Conservation (phyloP, 2,888 invertebrate genomes). For the Cyrtodaria siliqua region DNA sequence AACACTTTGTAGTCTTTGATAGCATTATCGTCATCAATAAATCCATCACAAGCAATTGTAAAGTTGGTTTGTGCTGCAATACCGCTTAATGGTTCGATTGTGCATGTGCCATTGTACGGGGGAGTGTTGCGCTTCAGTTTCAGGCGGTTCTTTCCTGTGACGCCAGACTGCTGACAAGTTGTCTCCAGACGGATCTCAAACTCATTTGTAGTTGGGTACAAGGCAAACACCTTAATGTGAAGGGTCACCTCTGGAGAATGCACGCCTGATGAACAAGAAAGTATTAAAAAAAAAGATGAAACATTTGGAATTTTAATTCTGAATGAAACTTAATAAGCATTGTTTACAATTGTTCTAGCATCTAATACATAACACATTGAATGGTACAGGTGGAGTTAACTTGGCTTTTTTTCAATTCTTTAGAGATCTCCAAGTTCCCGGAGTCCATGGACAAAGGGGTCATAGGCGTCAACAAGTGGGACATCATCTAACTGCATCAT, state of each 20-base stretch:
- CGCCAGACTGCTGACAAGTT: slow-evolving; percentile 20
- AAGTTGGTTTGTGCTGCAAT: slow-evolving; percentile 19
- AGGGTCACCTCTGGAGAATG: slow-evolving; percentile 72
- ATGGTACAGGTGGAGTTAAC: too few relatives aligned
- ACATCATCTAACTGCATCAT: too few relatives aligned
- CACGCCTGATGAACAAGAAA: slow-evolving; percentile 61
- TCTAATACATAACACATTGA: too few relatives aligned
- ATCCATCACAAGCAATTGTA: slow-evolving; percentile 39
- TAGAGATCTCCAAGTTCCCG: too few relatives aligned
- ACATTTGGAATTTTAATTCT: too few relatives aligned
- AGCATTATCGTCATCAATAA: slow-evolving; percentile 70
- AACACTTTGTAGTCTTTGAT: slow-evolving; percentile 71
- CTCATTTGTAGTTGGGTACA: slow-evolving; percentile 18
- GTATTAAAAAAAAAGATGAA: too few relatives aligned
- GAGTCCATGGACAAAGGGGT: too few relatives aligned
- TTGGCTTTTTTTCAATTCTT: too few relatives aligned
- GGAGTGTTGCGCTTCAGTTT: slow-evolving; percentile 63
- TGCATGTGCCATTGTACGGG: slow-evolving; percentile 65
- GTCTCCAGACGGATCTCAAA: slow-evolving; percentile 58
- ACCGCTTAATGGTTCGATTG: slow-evolving; percentile 52
- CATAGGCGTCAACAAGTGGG: too few relatives aligned
- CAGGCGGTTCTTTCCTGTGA: slow-evolving; percentile 44
- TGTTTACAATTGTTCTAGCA: too few relatives aligned
- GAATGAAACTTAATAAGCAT: too few relatives aligned
- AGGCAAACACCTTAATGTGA: slow-evolving; percentile 62